Evolutionary conservation across 2,888 invertebrate genomes (phyloP).

Genomic region (Subacronicta megacephala): DNA sequence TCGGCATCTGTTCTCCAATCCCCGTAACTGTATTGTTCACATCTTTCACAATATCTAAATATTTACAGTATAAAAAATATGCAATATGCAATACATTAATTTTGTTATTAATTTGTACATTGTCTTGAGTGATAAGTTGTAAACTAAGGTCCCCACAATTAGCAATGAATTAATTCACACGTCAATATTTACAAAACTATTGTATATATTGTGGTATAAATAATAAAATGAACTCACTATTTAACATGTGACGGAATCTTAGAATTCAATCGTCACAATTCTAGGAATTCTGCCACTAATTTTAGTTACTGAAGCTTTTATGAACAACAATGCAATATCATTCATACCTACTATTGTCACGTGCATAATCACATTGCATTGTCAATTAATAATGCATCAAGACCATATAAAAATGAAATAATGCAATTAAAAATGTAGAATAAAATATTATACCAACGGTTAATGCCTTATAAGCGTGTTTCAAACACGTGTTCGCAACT

Average conservation of each 20-base stretch:
- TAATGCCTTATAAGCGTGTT: constrained; percentile 36
- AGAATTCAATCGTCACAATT: not conserved
- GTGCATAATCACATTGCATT: constrained; percentile 30
- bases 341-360: constrained; percentile 28
- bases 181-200: too few relatives aligned
- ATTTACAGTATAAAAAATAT: too few relatives aligned
- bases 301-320: constrained; percentile 1
- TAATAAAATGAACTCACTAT: not conserved
- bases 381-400: constrained; percentile 46
- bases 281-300: constrained; percentile 9
- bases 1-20: too few relatives aligned
- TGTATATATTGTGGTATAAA: too few relatives aligned
- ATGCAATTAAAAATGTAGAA: constrained; percentile 45
- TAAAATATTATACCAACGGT: constrained; percentile 33
- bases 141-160: too few relatives aligned
- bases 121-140: too few relatives aligned
- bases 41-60: too few relatives aligned
- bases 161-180: too few relatives aligned
- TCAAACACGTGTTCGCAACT: constrained; percentile 50
- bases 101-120: too few relatives aligned
- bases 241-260: not conserved
- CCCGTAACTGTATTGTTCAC: too few relatives aligned
- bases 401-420: constrained; percentile 41
- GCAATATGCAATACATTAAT: too few relatives aligned
- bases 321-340: constrained; percentile 17